phyloP scores from a whole-genome alignment of 2,888 invertebrate genomes.

The Tipula unca region DNA sequence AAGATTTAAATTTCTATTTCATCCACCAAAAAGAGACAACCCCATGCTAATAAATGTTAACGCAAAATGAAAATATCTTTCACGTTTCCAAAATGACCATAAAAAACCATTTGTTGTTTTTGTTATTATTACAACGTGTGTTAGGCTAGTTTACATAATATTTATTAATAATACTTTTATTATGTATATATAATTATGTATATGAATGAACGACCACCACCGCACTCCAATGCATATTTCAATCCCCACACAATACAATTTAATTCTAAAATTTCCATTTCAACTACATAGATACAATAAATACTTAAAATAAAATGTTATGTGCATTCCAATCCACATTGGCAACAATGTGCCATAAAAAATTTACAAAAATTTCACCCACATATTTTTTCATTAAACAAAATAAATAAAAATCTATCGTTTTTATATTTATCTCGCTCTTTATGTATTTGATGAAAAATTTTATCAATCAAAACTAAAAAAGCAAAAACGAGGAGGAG shows the following conservation, averaged over 20 bases:
- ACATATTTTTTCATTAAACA: not conserved
- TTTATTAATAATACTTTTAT: too few relatives aligned
- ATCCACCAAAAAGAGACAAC: not conserved
- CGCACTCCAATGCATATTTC: not conserved
- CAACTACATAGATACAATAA: not conserved
- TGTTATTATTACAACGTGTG: not conserved
- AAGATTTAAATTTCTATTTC: not conserved
- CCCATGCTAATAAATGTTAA: not conserved
- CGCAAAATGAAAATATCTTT: not conserved
- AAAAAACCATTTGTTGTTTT: not conserved
- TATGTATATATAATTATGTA: not conserved
- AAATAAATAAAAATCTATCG: not conserved
- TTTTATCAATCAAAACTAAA: not conserved
- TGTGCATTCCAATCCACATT: constrained; percentile 1
- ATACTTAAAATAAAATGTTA: not conserved
- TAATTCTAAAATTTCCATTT: not conserved
- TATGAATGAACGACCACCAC: not conserved
- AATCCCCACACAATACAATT: not conserved
- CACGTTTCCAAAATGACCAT: not conserved
- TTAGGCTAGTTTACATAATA: not conserved
- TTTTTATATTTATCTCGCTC: not conserved
- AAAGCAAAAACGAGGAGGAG: not conserved
- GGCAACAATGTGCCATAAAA: not conserved
- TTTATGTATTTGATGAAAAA: constrained; percentile 18
- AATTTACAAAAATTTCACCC: constrained; percentile 15